Evolutionary conservation across 2,797 vertebrate species (phyloP).

Genomic region (Ambastaia sidthimunki): DNA sequence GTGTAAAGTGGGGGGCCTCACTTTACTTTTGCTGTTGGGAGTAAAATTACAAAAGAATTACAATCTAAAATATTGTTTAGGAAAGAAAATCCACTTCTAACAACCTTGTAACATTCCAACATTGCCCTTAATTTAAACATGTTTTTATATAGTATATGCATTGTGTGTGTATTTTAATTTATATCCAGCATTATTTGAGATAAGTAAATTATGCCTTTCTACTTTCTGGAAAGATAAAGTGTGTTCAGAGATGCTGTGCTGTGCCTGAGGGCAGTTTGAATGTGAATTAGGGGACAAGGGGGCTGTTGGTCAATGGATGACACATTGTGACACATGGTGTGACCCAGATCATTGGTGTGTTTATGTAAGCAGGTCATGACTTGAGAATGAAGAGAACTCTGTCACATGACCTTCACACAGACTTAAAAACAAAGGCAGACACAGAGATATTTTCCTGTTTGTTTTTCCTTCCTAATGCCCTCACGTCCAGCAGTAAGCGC

Average conservation of each 20-base stretch:
- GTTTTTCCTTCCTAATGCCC: not conserved
- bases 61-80: no score
- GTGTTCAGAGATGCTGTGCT: not conserved
- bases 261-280: slow-evolving; percentile 26
- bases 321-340: slow-evolving; percentile 74
- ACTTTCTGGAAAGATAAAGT: not conserved
- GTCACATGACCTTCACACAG: slow-evolving; percentile 24
- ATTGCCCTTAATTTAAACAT: not conserved
- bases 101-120: no score
- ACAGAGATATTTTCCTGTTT: not conserved
- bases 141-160: not conserved
- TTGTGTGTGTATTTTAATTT: slow-evolving; percentile 45
- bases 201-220: not conserved
- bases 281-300: slow-evolving; percentile 42
- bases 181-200: not conserved
- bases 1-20: no score
- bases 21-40: not conserved
- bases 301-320: slow-evolving; percentile 77
- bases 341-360: slow-evolving; percentile 63
- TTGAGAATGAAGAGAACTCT: slow-evolving; percentile 33
- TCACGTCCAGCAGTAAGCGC: no score
- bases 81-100: no score
- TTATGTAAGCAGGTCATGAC: slow-evolving; percentile 55
- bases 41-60: no score
- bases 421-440: not conserved